Evolutionary conservation across 2,113 vertebrate species (phyloP), one percentile per base, ranked within the genome.

Genomic region (Vireo altiloquus): DNA sequence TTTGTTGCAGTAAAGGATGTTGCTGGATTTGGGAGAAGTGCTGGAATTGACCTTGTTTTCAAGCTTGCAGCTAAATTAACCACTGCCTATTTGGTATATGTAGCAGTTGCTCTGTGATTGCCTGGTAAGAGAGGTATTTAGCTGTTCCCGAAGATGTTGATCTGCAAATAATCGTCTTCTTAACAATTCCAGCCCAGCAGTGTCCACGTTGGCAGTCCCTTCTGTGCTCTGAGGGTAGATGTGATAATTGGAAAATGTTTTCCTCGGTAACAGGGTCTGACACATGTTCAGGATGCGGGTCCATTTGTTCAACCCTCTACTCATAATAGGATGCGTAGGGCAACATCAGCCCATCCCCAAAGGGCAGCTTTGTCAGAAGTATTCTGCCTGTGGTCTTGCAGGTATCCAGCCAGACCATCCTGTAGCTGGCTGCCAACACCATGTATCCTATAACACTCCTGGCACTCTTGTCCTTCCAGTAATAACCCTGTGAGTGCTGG

Each of bases 381-480:
- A 7, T 70, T 85, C 66, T 70, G 74, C 69, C 57, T 19, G 0
- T 46, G 47, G 50, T 54, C 23, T 56, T 90, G 61, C n/a, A 77
- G 53, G 27, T 89, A 31, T 56, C 39, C 77, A 64, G 33, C 49
- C 74, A 65, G 35, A 66, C 61, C 33, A 2, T 85, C 21, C 59
- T 23, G 25, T 20, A 57, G 80, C 68, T 83, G 89, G 15, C 68
- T 89, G 72, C 56, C 46, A 31, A 2, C 7, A 1, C 40, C n/a
- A 4, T 15, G 42, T 76, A 11, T 35, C 52, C 70, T 28, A 0
- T 28, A 57, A 65, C 5, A 24, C 27, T 56, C 5, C 6, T 53
- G 53, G 59, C 53, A 49, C 66, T 92, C 87, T 79, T n/a, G 37
- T 96, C 82, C 95, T 90, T 89, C 50, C 39, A 30, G 91, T 70